phyloP scores from a whole-genome alignment of 2,888 invertebrate species.

The Ophraella communa region DNA sequence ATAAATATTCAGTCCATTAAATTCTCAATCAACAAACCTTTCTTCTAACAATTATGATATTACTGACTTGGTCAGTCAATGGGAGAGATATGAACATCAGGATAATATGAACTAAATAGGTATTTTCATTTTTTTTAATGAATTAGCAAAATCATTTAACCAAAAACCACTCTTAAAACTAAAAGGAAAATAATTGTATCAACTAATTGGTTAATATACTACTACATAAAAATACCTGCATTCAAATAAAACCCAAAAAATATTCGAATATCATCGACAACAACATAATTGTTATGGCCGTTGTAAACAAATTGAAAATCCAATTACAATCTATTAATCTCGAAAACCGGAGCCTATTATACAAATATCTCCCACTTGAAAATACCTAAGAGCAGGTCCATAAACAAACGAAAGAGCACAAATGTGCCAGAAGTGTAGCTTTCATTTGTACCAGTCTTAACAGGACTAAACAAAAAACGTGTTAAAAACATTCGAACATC shows the following conservation, averaged over 20 bases:
- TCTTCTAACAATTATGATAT: no score
- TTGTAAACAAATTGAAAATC: slow-evolving; percentile 36
- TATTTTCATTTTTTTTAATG: no score
- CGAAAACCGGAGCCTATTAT: slow-evolving; percentile 35
- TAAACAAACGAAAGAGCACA: slow-evolving; percentile 54
- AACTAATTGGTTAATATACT: no score
- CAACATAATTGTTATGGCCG: slow-evolving; percentile 27
- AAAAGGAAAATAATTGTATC: no score
- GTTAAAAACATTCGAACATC: slow-evolving; percentile 59
- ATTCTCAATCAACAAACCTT: no score
- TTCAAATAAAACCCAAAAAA: not conserved
- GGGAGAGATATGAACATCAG: no score
- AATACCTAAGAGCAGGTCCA: slow-evolving; percentile 46
- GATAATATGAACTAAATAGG: no score
- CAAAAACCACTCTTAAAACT: no score
- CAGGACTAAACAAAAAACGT: slow-evolving; percentile 54
- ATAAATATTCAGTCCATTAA: no score
- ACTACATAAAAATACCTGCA: not conserved
- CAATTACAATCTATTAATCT: slow-evolving; percentile 43
- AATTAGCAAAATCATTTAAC: no score
- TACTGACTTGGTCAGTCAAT: no score
- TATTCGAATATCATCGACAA: not conserved
- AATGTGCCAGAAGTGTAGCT: slow-evolving; percentile 58
- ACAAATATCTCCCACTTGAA: slow-evolving; percentile 41
- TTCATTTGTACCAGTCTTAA: slow-evolving; percentile 60